phyloP scores from a whole-genome alignment of 2,113 vertebrate species.

The Alexandromys fortis region DNA sequence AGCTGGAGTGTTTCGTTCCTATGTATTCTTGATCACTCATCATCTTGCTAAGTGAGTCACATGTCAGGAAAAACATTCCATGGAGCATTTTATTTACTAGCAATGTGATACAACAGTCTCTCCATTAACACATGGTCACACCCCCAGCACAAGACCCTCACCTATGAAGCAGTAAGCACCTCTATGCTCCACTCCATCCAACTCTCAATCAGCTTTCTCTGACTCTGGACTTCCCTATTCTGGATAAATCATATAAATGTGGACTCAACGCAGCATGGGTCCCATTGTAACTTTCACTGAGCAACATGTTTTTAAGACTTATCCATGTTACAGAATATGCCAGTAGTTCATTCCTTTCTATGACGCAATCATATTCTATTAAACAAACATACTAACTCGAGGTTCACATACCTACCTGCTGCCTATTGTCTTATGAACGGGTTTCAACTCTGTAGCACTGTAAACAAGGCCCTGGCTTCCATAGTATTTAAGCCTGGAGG shows the following conservation, averaged over 20 bases:
- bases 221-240: no score
- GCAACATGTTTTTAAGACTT: background rate
- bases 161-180: background rate
- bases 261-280: rapidly evolving
- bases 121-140: background rate
- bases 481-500: background rate
- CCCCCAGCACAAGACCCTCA: background rate
- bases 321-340: background rate
- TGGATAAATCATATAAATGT: no score
- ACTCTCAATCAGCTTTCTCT: background rate
- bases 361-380: background rate
- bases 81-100: background rate
- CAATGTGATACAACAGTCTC: background rate
- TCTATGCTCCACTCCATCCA: background rate
- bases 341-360: background rate
- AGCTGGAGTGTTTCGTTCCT: background rate
- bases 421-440: background rate
- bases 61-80: background rate
- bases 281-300: background rate
- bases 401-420: background rate
- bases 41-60: background rate
- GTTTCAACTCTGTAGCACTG: background rate
- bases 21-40: background rate
- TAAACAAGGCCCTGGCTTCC: background rate
- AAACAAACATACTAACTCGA: background rate